A percentile compares a stretch with the other conserved stretches of the same genome.
phyloP scores from a whole-genome alignment of 2,113 vertebrate species.

The Epinephelus moara region DNA sequence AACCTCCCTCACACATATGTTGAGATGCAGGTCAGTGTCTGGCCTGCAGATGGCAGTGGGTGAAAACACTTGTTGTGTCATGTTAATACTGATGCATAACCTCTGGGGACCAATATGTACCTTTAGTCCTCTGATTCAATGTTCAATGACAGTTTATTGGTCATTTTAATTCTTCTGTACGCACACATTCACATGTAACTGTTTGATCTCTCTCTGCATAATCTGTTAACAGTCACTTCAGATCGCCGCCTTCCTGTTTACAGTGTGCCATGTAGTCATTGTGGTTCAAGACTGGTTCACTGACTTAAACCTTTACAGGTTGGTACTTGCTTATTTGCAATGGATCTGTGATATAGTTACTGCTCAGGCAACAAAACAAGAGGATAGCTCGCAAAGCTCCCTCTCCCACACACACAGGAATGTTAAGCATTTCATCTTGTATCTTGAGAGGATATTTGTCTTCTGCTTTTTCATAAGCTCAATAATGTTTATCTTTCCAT shows the following conservation, averaged over 20 bases:
- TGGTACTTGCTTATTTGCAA: slow-evolving; percentile 2
- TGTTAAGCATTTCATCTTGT: slow-evolving; percentile 52
- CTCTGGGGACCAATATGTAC: neutral
- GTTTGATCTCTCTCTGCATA: neutral
- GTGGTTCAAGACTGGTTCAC: slow-evolving; percentile 96
- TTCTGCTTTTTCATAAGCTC: slow-evolving; percentile 52
- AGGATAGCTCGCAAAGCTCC: neutral
- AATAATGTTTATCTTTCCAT: slow-evolving; percentile 30
- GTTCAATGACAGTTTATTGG: neutral
- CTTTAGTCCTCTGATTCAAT: neutral
- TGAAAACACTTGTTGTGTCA: neutral
- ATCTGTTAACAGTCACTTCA: slow-evolving; percentile 88
- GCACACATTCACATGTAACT: neutral
- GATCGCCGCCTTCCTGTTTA: slow-evolving; percentile 93
- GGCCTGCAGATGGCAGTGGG: slow-evolving; percentile 34
- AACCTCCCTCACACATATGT: slow-evolving; percentile 94
- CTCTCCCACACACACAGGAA: slow-evolving; percentile 25
- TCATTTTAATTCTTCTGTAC: neutral
- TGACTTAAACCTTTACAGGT: slow-evolving; percentile 93
- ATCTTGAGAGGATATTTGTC: slow-evolving; percentile 67
- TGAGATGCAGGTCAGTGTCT: slow-evolving; percentile 91
- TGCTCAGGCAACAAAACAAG: neutral
- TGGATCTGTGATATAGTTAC: neutral
- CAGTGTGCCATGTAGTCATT: slow-evolving; percentile 93
- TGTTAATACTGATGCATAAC: neutral